These are phyloP conservation scores for Littorina saxatilis DNA, from an alignment of 1,140 invertebrate species.

Conservation along the genomic window DNA sequence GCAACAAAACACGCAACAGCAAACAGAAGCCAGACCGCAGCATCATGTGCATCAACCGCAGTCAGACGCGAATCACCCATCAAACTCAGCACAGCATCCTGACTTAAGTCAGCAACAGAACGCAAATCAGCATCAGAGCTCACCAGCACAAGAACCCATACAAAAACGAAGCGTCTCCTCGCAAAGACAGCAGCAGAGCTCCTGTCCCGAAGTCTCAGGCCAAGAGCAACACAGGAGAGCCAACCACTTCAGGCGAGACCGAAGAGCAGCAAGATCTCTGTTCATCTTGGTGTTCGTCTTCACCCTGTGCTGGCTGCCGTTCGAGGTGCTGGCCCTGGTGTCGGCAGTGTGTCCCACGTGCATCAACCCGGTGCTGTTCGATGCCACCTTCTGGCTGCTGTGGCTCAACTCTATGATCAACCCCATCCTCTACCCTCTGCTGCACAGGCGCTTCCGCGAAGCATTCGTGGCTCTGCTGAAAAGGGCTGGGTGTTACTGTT, in stretches of 20 bases:
- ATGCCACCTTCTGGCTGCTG: constrained; percentile 51
- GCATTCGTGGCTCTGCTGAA: too few relatives aligned
- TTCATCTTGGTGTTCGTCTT: constrained; percentile 51
- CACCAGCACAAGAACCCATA: neutral
- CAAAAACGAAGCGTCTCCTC: too few relatives aligned
- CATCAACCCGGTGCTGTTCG: constrained; percentile 38
- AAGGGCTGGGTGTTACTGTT: too few relatives aligned
- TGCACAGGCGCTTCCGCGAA: constrained; percentile 48
- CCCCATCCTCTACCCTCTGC: constrained; percentile 52
- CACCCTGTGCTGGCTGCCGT: constrained; percentile 54
- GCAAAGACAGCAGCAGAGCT: neutral
- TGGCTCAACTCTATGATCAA: constrained; percentile 55
- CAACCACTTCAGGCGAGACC: constrained; percentile 13
- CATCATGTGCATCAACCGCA: too few relatives aligned
- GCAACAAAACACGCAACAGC: neutral
- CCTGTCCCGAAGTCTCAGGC: neutral
- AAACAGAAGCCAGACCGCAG: neutral
- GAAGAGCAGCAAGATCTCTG: constrained; percentile 45
- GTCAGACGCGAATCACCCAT: neutral
- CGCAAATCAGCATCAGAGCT: neutral
- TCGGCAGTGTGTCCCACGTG: constrained; percentile 39
- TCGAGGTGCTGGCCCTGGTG: constrained; percentile 43
- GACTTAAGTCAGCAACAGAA: neutral
- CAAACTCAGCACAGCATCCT: neutral
- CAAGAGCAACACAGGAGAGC: neutral